These are phyloP conservation scores for Chrysolina oricalcia DNA, from an alignment of 2,888 invertebrate genomes.

Conservation along the genomic window DNA sequence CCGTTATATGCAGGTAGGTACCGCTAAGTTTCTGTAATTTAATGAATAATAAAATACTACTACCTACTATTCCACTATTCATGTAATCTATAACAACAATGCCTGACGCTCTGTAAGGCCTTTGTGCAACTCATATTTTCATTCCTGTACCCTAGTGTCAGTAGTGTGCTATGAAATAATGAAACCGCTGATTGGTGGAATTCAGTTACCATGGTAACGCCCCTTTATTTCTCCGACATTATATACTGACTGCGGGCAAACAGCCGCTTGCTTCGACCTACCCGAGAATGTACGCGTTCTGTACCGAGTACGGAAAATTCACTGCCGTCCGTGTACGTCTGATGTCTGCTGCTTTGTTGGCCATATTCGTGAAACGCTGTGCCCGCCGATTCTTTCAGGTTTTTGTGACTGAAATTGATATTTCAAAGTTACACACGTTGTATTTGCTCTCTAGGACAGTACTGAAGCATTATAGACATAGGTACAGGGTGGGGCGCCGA, in stretches of 20 bases:
- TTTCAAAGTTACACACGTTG: not conserved
- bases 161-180: conserved; percentile 68
- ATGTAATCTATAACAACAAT: not conserved
- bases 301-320: conserved; percentile 2
- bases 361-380: not conserved
- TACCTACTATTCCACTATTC: not conserved
- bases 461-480: no score
- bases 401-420: not conserved
- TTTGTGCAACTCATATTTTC: conserved; percentile 61
- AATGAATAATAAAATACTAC: no score
- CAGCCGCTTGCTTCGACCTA: conserved; percentile 14
- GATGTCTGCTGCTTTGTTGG: not conserved
- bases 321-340: not conserved
- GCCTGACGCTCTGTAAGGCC: conserved; percentile 35
- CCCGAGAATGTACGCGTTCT: conserved; percentile 9
- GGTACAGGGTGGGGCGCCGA: no score
- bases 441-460: no score
- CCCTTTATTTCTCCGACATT: conserved; percentile 61
- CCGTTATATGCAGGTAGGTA: no score
- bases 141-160: conserved; percentile 54
- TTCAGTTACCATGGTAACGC: conserved; percentile 70
- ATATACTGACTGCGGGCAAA: conserved; percentile 44
- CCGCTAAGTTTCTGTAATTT: no score
- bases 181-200: conserved; percentile 71
- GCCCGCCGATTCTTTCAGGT: not conserved